Conservation (phyloP, 2,888 invertebrate species). For the Alitta virens region DNA sequence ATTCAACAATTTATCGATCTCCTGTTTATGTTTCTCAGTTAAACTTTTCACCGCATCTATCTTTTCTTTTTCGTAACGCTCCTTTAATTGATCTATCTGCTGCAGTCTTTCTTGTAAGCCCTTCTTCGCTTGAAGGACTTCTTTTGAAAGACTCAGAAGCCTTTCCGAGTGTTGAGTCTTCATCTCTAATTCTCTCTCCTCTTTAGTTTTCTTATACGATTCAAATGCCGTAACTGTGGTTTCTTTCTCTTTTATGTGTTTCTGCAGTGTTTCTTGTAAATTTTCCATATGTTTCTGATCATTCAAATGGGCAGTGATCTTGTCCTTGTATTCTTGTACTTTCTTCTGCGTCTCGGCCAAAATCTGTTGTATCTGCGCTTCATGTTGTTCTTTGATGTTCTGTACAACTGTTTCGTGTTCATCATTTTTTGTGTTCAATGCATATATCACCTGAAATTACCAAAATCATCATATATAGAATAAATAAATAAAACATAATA, state of each 20-base stretch:
- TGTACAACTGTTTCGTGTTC: constrained; percentile 53
- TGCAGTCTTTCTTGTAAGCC: constrained; percentile 47
- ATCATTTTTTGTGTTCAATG: constrained; percentile 57
- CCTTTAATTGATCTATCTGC: constrained; percentile 40
- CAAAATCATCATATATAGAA: too few relatives aligned
- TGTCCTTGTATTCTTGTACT: constrained; percentile 38
- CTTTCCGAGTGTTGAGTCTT: constrained; percentile 44
- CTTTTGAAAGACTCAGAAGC: constrained; percentile 45
- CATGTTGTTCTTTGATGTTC: constrained; percentile 50
- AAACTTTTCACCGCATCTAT: constrained; percentile 39
- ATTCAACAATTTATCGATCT: constrained; percentile 40
- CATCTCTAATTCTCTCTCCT: constrained; percentile 39
- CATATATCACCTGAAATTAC: constrained; percentile 55
- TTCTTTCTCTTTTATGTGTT: constrained; percentile 40
- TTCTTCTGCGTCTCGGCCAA: constrained; percentile 50
- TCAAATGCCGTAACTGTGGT: constrained; percentile 41
- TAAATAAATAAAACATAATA: too few relatives aligned
- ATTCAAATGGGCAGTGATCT: constrained; percentile 38
- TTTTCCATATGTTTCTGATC: constrained; percentile 36
- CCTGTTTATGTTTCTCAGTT: constrained; percentile 37
- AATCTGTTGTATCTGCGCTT: constrained; percentile 50
- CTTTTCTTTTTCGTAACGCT: constrained; percentile 40
- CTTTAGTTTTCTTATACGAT: constrained; percentile 37
- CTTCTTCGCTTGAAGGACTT: constrained; percentile 45
- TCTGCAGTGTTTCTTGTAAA: constrained; percentile 38